A percentile compares a stretch with the other conserved stretches of the same genome.
Evolutionary conservation across 2,888 invertebrate genomes (phyloP).

Genomic region (Sminthurinus aureus): DNA sequence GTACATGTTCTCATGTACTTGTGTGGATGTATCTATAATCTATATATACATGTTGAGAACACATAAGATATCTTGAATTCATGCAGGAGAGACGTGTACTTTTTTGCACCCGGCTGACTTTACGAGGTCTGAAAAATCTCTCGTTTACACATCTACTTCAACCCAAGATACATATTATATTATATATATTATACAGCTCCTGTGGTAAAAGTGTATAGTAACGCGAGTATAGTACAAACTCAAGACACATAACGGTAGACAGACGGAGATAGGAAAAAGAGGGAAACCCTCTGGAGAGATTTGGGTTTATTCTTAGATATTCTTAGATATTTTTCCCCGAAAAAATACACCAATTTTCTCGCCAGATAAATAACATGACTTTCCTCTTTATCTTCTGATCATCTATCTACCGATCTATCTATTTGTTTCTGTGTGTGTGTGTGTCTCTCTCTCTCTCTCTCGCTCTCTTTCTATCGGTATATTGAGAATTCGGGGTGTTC

Average conservation of each 20-base stretch:
- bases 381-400: constrained; percentile 56
- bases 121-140: constrained; percentile 46
- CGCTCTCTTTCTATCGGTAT: too few relatives aligned
- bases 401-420: neutral
- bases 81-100: constrained; percentile 37
- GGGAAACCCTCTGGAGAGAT: constrained; percentile 55
- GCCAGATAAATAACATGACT: constrained; percentile 60
- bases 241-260: neutral
- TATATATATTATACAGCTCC: neutral
- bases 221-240: too few relatives aligned
- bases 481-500: too few relatives aligned
- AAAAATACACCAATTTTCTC: constrained; percentile 58
- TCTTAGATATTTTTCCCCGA: constrained; percentile 58
- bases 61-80: constrained; percentile 20
- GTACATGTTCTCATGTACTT: constrained; percentile 9
- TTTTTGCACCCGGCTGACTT: constrained; percentile 40
- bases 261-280: neutral
- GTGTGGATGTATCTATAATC: neutral
- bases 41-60: too few relatives aligned
- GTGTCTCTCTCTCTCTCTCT: too few relatives aligned
- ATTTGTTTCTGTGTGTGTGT: too few relatives aligned
- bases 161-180: neutral
- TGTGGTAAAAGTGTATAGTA: too few relatives aligned
- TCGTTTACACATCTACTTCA: constrained; percentile 9
- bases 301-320: constrained; percentile 60